Evolutionary conservation across 2,888 invertebrate genomes (phyloP), one percentile per base, ranked within the genome.

Genomic region (Ashinkailepas kermadecensis): DNA sequence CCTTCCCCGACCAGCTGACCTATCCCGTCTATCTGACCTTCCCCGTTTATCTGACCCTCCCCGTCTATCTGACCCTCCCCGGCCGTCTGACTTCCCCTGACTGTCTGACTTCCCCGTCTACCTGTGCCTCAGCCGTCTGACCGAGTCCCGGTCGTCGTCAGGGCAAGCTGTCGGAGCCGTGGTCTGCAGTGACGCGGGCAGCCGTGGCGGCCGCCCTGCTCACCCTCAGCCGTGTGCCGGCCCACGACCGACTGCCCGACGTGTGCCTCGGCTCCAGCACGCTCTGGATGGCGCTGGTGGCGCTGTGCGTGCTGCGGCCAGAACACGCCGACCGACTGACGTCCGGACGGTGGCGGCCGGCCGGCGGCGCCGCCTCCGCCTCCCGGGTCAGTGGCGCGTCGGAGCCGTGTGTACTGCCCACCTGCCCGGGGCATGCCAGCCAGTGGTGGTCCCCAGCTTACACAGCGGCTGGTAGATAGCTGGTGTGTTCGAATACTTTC

Each of bases 201-300:
- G 94, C 95, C 7, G 92, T 97, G 64, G 95, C 95, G 0, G 93
- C 93, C 86, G 94, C 95, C 85, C 94, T 96, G 84, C 87, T 95
- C 64, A 93, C 93, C 86, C 89, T 97, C 81, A 95, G 96, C 0
- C 92, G 93, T 85, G 88, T 96, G 82, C 91, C 92, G 83, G 96
- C 96, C 85, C 89, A 89, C 25, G 92, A 93, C 84, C 90, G 96
- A 81, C 89, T 90, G 13, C 95, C 94, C 0, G 90, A 90, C 79
- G 91, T 92, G 84, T 97, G 97, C 87, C 89, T 97, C 79, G 92
- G 92, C 85, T 92, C 93, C 59, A 94, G 96, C 2, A 93, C 94
- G 0, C 89, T 97, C 81, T 99, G 99, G 99, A 88, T 97, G 85
- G 94, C 97, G 0, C 88, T 99, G 81, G 95, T 97, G 0, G 95